Percentiles rank a stretch among this genome's conserved stretches.
Conservation (phyloP, 2,888 invertebrate genomes). For the Philonicus albiceps region DNA sequence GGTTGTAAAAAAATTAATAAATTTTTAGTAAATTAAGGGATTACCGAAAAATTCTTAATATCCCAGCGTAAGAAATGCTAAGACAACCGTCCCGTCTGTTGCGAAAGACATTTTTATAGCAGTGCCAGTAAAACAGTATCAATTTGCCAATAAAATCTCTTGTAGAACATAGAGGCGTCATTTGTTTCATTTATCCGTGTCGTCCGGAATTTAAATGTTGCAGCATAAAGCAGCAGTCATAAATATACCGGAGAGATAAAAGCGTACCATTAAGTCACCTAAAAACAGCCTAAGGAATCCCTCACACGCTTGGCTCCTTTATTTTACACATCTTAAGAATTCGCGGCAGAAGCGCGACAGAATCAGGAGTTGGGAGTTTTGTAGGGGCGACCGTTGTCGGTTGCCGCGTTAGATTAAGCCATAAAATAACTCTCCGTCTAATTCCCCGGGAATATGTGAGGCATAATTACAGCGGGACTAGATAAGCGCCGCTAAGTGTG, state of each 20-base stretch:
- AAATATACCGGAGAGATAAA: neutral
- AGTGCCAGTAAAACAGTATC: neutral
- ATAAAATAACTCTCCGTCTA: conserved; percentile 37
- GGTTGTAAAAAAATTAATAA: neutral
- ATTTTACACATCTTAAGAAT: neutral
- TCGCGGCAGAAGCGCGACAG: neutral
- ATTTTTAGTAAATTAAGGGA: too few relatives aligned
- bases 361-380: neutral
- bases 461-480: conserved; percentile 30
- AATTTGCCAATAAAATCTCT: neutral
- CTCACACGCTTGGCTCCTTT: neutral
- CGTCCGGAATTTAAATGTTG: neutral
- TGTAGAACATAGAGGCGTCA: neutral
- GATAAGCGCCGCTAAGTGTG: conserved; percentile 39
- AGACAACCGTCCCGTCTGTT: neutral
- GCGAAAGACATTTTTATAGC: neutral
- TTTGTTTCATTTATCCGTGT: neutral
- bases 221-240: neutral
- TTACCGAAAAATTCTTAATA: neutral
- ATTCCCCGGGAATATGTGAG: conserved; percentile 37
- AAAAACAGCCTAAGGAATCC: neutral
- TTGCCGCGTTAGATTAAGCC: conserved; percentile 33
- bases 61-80: neutral
- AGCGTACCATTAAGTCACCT: neutral
- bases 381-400: neutral